phyloP scores from a whole-genome alignment of 2,113 vertebrate species.

The Colinus virginianus region DNA sequence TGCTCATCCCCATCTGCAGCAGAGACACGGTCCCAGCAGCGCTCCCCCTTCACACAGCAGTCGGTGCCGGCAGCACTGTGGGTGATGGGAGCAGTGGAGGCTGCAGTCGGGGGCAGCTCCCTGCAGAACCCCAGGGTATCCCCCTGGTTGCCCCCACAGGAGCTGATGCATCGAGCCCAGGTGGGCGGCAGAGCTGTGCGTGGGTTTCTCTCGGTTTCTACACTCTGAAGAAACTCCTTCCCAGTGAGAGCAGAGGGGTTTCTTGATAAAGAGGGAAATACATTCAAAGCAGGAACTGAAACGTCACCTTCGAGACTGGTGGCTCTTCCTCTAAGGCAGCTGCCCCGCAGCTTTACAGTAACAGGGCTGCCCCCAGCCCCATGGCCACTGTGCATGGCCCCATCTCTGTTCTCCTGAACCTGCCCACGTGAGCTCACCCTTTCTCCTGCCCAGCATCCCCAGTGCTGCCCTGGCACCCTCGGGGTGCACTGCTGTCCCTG shows the following conservation, averaged over 20 bases:
- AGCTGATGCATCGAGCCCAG: not conserved
- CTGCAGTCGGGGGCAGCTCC: not conserved
- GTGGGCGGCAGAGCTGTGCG: rapidly evolving
- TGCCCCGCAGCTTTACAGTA: rapidly evolving
- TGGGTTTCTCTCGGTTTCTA: not conserved
- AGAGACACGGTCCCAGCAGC: rapidly evolving
- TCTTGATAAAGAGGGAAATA: not conserved
- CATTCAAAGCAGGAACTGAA: conserved; percentile 10
- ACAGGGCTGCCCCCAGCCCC: not conserved
- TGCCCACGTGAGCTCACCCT: rapidly evolving
- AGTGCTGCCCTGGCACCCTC: not conserved
- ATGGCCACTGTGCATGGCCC: rapidly evolving
- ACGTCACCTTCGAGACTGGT: not conserved
- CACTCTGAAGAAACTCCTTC: not conserved
- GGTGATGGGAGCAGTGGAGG: rapidly evolving
- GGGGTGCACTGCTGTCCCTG: not conserved
- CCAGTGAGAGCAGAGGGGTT: not conserved
- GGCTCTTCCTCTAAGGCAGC: not conserved
- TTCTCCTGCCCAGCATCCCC: not conserved
- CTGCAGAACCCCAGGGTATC: not conserved
- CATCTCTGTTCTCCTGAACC: rapidly evolving
- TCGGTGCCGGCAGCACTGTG: too few species aligned
- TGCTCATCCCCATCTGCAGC: rapidly evolving
- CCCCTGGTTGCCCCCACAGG: rapidly evolving
- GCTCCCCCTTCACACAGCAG: not conserved